A percentile compares a stretch with the other conserved stretches of the same genome.
These are phyloP conservation scores for Osedax fenrisi DNA, from an alignment of 2,888 invertebrate species.

Conservation along the genomic window DNA sequence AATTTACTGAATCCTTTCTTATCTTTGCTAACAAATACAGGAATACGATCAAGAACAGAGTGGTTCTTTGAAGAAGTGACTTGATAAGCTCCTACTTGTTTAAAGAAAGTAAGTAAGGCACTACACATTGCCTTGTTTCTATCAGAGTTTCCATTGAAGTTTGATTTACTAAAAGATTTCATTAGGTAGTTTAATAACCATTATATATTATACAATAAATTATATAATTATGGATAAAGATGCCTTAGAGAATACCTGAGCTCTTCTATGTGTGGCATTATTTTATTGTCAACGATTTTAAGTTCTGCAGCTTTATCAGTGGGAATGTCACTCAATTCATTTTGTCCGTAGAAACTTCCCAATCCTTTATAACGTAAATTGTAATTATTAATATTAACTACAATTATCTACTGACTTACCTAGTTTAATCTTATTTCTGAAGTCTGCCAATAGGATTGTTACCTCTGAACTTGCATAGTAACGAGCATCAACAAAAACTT, in stretches of 20 bases:
- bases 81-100: conserved; percentile 59
- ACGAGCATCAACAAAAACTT: conserved; percentile 73
- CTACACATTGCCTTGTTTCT: conserved; percentile 59
- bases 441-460: conserved; percentile 67
- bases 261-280: conserved; percentile 51
- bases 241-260: conserved; percentile 49
- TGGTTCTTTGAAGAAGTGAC: conserved; percentile 48
- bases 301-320: conserved; percentile 61
- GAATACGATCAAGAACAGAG: conserved; percentile 60
- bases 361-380: conserved; percentile 55
- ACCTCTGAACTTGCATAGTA: conserved; percentile 70
- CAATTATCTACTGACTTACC: conserved; percentile 37
- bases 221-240: too few relatives aligned
- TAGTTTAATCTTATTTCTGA: conserved; percentile 74
- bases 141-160: conserved; percentile 16
- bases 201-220: too few relatives aligned
- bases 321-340: conserved; percentile 64
- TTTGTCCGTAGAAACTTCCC: conserved; percentile 69
- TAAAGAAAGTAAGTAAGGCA: conserved; percentile 68
- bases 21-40: conserved; percentile 73
- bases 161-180: background rate
- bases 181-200: too few relatives aligned
- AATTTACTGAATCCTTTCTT: conserved; percentile 58
- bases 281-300: conserved; percentile 62
- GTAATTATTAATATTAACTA: background rate